Evolutionary conservation across 1,140 invertebrate species (phyloP), one percentile per base, ranked within the genome.

Genomic region (Camponotus pennsylvanicus): DNA sequence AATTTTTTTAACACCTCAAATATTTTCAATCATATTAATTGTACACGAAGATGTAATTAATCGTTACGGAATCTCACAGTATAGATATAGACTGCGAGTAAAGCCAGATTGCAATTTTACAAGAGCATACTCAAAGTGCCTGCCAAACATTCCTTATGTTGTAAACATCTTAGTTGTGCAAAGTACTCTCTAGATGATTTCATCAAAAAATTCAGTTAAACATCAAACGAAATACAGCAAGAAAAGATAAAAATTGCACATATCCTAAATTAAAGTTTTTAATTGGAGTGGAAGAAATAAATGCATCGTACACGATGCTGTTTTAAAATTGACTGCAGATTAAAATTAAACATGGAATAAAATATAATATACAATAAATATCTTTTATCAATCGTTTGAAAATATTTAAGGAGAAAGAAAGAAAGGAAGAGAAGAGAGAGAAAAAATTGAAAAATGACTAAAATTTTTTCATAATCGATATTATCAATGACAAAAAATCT

Each of bases 121-220:
- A 59, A 63, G 55, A 61, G 69, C 69, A 73, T 83, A 34, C 40
- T 61, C 55, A 18, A 75, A 61, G 40, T 83, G 40, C 69, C 40
- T 45, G 27, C 69, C n/a, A 45, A 59, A 61, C 79, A 83, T 83
- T 83, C 79, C 79, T 83, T 49, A 37, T 27, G 40, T 63, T 73
- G 7, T 73, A 61, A 71, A 73, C 55, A 61, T 6, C 27, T 73
- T 79, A 70, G 13, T 57, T 18, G 67, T n/a, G 42, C 52, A 45
- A 73, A 45, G 40, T 37, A 34, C 18, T 73, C n/a, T 5, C 66
- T 52, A 8, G 63, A 61, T 18, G 3, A 34, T 73, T 61, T 82
- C 37, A 45, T 82, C n/a, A 69, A 69, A 69, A 69, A 69, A 69
- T n/a, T 42, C 13, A 13, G 42, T n/a, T 21, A 79, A 79, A 69